phyloP scores from a whole-genome alignment of 2,888 invertebrate genomes.

The Microctonus aethiopoides region DNA sequence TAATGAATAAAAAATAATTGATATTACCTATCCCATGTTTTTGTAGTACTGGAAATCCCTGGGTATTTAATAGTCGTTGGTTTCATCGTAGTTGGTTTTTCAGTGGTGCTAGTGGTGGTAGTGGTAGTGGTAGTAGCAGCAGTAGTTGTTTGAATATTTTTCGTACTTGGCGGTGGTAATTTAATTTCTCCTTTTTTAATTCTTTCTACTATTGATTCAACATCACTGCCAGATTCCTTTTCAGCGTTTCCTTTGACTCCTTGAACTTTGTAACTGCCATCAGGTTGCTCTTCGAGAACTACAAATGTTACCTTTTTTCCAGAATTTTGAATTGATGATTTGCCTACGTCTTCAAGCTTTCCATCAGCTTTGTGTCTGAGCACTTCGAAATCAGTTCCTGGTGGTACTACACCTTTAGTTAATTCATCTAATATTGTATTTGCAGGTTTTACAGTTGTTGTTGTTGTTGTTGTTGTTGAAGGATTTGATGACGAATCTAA shows the following conservation, averaged over 20 bases:
- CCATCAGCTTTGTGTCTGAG: constrained; percentile 82
- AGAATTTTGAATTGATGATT: constrained; percentile 72
- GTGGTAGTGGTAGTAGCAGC: no score
- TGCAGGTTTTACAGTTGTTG: constrained; percentile 74
- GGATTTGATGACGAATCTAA: no score
- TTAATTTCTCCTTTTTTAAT: constrained; percentile 86
- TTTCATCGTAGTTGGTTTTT: constrained; percentile 13
- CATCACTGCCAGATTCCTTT: constrained; percentile 76
- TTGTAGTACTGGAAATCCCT: constrained; percentile 36
- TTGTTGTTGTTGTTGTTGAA: constrained; percentile 69
- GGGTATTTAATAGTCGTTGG: constrained; percentile 46
- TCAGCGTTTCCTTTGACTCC: constrained; percentile 81
- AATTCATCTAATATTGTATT: constrained; percentile 79
- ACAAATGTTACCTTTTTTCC: constrained; percentile 89
- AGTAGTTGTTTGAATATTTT: background rate
- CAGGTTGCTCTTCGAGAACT: constrained; percentile 85
- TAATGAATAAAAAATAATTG: background rate
- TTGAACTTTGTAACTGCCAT: constrained; percentile 87
- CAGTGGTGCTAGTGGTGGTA: constrained; percentile 21
- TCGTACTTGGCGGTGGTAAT: constrained; percentile 76
- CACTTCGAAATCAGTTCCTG: constrained; percentile 83
- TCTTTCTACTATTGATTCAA: constrained; percentile 82
- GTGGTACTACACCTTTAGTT: constrained; percentile 82
- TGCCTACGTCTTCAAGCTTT: constrained; percentile 76
- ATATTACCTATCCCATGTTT: constrained; percentile 41